Base-by-base conservation (phyloP, 2,797 vertebrate genomes). In the Euphonia xanthogaster region DNA sequence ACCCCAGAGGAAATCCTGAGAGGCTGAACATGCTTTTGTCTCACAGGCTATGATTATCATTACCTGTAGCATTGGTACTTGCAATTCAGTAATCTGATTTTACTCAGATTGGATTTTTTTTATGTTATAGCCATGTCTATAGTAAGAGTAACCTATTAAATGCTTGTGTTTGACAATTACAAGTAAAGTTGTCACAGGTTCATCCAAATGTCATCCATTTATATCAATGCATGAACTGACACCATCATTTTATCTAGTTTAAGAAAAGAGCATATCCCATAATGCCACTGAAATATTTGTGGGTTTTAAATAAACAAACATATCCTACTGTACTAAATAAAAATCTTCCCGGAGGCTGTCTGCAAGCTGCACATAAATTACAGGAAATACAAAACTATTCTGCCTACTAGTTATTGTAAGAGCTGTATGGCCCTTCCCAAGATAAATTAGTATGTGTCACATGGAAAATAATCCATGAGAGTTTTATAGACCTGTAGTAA, bases 301-400 rank as follows among this genome's bases (percentile, higher is more conserved):
- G 50, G 18, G 0, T 74, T 94, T 65, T 58, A 90, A 72, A 90
- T 47, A 73, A 50, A 33, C 6, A 30, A 45, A 30, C 1, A 31
- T 42, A 57, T 35, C 15, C 58, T 63, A 50, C 24, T 39, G 9
- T 37, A 12, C 18, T n/a, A 15, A 67, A 79, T 47, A 55, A 55
- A 40, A 35, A 45, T 5, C 24, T 78, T 91, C 50, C 27, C 57
- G 54, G 60, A 45, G 39, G 57, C 68, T 1, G 0, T 57, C 16
- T 85, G 50, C 60, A 74, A 84, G 23, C 33, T 74, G 23, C 30
- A 66, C 54, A 86, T 77, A 86, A 88, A 86, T 88, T 51, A 48
- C 58, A 88, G 85, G 90, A 95, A 93, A 94, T 40, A 54, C 47
- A 76, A 73, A 84, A 47, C 73, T 90, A 6, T 72, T 88, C 90